Evolutionary conservation across 2,888 invertebrate species (phyloP), one percentile per base, ranked within the genome.

Genomic region (Ormyrus thymus): DNA sequence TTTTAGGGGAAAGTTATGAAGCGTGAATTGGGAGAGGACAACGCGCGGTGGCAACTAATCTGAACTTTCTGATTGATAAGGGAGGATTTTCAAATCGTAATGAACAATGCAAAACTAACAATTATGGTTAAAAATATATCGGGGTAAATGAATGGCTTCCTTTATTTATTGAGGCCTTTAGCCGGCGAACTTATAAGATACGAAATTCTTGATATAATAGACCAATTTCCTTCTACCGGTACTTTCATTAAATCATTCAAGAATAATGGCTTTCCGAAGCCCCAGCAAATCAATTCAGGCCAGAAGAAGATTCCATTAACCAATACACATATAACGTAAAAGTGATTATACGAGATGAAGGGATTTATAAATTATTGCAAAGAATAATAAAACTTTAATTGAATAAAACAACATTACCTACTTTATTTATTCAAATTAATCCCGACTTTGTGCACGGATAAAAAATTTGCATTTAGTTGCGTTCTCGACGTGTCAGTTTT

Each of bases 251-350:
- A 59, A 76, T 73, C 75, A 73, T 65, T 61, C 9, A 61, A 59
- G 73, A 73, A 76, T 80, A 80, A 80, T 73, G 59, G 76, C 64
- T 55, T 9, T 10, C 7, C 66, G 71, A 76, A 65, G 68, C 51
- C 53, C 51, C 56, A 15, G 69, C 53, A 65, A 73, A 76, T 76
- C 53, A 65, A 73, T 80, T 59, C 62, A 48, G 46, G 59, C 43
- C 73, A 70, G 59, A 76, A 77, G 64, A 43, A 50, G 43, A 65
- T 77, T 70, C 76, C 76, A 80, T 76, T 77, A 80, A 55, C 69
- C 73, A 51, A 15, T 68, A 70, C 58, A 64, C 43, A 10, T 61
- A 76, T 58, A 74, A 74, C 43, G 43, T 10, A n/a, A 43, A 45
- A 72, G 43, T 58, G 53, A 56, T 71, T 11, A 7, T 11, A 13